These are phyloP conservation scores for Lophius piscatorius DNA, from an alignment of 2,113 vertebrate species.

Conservation along the genomic window DNA sequence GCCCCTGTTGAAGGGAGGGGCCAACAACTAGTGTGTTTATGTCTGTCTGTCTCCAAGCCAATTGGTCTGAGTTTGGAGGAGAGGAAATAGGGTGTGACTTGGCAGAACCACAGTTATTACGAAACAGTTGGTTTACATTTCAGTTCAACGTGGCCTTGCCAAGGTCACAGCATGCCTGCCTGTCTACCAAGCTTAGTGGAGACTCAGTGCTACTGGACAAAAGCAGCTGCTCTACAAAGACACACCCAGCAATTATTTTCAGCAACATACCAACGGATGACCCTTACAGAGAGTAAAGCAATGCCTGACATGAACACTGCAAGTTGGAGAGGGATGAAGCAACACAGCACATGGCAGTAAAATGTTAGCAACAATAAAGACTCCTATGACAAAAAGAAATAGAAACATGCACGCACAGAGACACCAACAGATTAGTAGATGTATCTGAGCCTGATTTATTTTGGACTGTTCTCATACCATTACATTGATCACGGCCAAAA, in stretches of 20 bases:
- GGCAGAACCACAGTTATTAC: conserved; percentile 75
- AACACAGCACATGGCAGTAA: conserved; percentile 13
- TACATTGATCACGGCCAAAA: conserved; percentile 65
- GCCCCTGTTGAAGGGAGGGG: conserved; percentile 57
- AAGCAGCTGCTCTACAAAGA: conserved; percentile 79
- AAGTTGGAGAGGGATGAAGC: conserved; percentile 23
- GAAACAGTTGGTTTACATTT: conserved; percentile 80
- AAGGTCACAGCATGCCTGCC: conserved; percentile 77
- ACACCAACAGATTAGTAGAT: conserved; percentile 27
- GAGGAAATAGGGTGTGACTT: conserved; percentile 76
- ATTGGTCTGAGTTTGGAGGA: conserved; percentile 45
- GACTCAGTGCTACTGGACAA: conserved; percentile 74
- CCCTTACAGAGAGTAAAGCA: conserved; percentile 54
- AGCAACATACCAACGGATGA: conserved; percentile 73
- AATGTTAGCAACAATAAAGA: conserved; percentile 9
- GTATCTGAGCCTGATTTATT: conserved; percentile 42
- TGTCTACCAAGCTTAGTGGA: conserved; percentile 66
- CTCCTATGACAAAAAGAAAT: conserved; percentile 6
- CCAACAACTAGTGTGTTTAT: conserved; percentile 54
- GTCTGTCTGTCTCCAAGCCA: conserved; percentile 54
- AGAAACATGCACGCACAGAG: conserved; percentile 11
- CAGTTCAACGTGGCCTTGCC: conserved; percentile 73
- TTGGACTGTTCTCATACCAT: conserved; percentile 26
- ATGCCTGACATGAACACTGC: conserved; percentile 42
- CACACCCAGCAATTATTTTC: conserved; percentile 81